Evolutionary conservation across 1,140 invertebrate species (phyloP).

Genomic region (Ostrea edulis): DNA sequence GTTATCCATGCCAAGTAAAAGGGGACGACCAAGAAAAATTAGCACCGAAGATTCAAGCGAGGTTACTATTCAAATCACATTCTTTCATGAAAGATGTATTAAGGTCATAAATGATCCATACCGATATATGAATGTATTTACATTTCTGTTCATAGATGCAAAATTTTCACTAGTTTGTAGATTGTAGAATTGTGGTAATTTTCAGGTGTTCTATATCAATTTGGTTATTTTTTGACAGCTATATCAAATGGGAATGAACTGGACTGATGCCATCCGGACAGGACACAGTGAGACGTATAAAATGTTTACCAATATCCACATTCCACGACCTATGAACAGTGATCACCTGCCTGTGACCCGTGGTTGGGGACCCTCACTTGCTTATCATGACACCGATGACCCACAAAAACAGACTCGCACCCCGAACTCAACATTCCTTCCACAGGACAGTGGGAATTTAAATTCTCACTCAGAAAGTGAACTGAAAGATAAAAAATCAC

Average conservation of each 20-base stretch:
- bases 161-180: no score
- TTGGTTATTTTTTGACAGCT: background rate
- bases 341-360: background rate
- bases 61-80: background rate
- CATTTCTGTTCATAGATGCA: no score
- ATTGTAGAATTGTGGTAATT: no score
- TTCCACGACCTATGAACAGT: background rate
- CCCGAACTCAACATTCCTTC: background rate
- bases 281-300: conserved; percentile 34
- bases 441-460: background rate
- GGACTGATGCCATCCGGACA: conserved; percentile 30
- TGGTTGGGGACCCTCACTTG: conserved; percentile 21
- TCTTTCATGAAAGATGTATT: background rate
- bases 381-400: conserved; percentile 26
- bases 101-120: background rate
- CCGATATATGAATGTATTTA: no score
- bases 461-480: background rate
- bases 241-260: conserved; percentile 31
- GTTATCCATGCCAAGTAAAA: conserved; percentile 38
- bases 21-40: conserved; percentile 37
- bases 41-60: conserved; percentile 26
- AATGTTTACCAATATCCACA: background rate
- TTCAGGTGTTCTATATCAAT: no score
- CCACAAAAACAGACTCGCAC: background rate
- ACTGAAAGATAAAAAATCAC: background rate